phyloP scores from a whole-genome alignment of 2,113 vertebrate species.

The Motacilla tschutschensis region DNA sequence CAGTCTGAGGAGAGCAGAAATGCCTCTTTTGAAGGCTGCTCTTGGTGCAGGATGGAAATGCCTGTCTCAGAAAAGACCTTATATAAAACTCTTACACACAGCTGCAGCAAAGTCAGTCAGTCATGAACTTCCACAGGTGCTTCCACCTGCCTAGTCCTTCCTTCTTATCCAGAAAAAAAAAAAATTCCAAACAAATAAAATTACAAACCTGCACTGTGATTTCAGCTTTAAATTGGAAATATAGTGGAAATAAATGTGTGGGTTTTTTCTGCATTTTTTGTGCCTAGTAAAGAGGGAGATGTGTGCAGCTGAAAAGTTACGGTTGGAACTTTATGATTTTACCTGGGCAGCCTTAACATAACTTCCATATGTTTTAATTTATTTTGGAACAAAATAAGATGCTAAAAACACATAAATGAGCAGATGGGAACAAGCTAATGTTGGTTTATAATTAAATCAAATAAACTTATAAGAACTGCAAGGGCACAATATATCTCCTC shows the following conservation, averaged over 20 bases:
- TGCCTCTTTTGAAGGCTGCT: background rate
- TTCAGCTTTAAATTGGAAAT: background rate
- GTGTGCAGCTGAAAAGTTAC: background rate
- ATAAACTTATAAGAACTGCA: background rate
- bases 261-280: background rate
- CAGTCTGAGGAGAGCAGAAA: background rate
- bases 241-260: background rate
- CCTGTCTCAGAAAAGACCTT: background rate
- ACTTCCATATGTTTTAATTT: background rate
- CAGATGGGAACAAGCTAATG: background rate
- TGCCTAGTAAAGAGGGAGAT: background rate
- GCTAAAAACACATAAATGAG: background rate
- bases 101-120: background rate
- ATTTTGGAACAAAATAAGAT: background rate
- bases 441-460: background rate
- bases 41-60: background rate
- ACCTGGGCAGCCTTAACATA: background rate
- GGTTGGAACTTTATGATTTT: background rate
- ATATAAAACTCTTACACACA: background rate
- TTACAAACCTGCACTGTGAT: background rate
- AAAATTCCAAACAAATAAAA: background rate
- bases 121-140: background rate
- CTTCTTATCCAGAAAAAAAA: background rate
- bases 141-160: background rate
- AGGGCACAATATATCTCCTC: background rate